Base-by-base conservation (phyloP, 2,888 invertebrate genomes). In the Cistogaster globosa region DNA sequence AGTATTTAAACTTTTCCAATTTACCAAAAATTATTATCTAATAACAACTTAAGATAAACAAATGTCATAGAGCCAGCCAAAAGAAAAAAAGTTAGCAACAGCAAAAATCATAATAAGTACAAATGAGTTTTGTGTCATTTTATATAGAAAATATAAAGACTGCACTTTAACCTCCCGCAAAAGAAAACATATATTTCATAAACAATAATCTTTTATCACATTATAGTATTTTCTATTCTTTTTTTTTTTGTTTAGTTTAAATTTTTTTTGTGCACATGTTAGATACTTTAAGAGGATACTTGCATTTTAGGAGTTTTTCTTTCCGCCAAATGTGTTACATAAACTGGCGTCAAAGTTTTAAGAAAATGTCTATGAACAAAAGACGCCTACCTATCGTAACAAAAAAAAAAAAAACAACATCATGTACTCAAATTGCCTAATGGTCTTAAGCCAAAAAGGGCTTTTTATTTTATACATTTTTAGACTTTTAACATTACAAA, bases 341-440 rank as follows among this genome's bases (percentile, higher is more conserved):
- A 85, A 85, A 67, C 78, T 85, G 85, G 85, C 85, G 85, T 85
- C 85, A 79, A 79, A 65, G 71, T 75, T 79, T 80, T 60, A 74
- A 68, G 72, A 79, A 72, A 78, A 62, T 20, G 26, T 71, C 38
- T 5, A 63, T 71, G 55, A 45, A 71, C 48, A 55, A 69, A 78
- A 32, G 78, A 69, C 78, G 78, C 78, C 78, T 78, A 63, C 78
- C 62, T 78, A n/a, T 78, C 53, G 69, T 16, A 78, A 32, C 36
- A 42, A 51, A n/a, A 18, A 57, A n/a, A 18, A 57, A 7, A 2
- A 22, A 57, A 38, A 68, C 12, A 62, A 22, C 26, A 71, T 20
- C 67, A 58, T 22, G 32, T 45, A 68, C 38, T 69, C 9, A 74
- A 80, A 74, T 68, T 67, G 67, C 69, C 84, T 77, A 81, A 84